Conservation (phyloP, 2,113 vertebrate genomes). For the Tinamus guttatus region DNA sequence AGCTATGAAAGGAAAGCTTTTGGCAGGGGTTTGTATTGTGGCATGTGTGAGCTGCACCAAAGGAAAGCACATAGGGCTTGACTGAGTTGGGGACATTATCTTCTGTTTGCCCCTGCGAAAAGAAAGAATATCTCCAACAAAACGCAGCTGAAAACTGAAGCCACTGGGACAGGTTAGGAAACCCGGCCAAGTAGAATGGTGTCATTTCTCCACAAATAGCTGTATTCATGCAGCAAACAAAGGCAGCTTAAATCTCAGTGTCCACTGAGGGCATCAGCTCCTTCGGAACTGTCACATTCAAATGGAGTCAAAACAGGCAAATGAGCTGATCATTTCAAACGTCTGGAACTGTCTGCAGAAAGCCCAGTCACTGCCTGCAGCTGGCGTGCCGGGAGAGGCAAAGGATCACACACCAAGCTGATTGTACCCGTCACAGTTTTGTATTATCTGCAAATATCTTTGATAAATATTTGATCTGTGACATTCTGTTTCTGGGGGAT, state of each 20-base stretch:
- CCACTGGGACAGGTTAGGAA: neutral
- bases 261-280: neutral
- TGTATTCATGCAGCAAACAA: neutral
- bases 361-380: neutral
- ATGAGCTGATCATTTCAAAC: neutral
- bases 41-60: neutral
- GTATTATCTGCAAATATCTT: constrained; percentile 66
- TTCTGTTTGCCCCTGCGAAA: neutral
- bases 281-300: neutral
- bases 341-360: constrained; percentile 5
- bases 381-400: neutral
- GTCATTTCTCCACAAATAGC: neutral
- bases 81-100: neutral
- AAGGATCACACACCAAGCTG: neutral
- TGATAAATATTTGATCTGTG: constrained; percentile 72
- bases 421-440: neutral
- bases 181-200: neutral
- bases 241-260: neutral
- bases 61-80: neutral
- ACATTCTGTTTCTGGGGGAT: constrained; percentile 2
- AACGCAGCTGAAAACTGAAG: neutral
- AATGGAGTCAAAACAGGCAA: neutral
- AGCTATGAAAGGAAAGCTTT: neutral
- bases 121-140: neutral
- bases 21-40: neutral